phyloP scores from a whole-genome alignment of 2,797 vertebrate genomes.

The Salarias fasciatus region DNA sequence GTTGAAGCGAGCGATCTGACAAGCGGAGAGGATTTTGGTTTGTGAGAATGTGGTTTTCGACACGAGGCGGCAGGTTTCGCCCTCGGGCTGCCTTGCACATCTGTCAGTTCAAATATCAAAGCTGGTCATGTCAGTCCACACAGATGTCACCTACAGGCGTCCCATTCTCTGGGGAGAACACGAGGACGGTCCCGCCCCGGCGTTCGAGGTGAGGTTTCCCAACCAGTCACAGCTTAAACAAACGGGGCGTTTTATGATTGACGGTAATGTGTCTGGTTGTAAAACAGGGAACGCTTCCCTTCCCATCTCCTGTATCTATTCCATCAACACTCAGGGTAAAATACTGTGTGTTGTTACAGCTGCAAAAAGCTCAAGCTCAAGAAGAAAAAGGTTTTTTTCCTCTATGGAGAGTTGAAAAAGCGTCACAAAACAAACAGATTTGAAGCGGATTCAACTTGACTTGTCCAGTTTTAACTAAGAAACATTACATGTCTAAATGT shows the following conservation, averaged over 20 bases:
- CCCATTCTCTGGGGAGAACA: constrained; percentile 27
- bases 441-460: no score
- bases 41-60: constrained; percentile 20
- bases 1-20: constrained; percentile 36
- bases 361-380: not conserved
- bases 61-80: constrained; percentile 36
- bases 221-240: not conserved
- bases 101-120: constrained; percentile 75
- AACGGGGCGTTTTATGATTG: not conserved
- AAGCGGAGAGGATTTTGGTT: constrained; percentile 27
- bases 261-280: no score
- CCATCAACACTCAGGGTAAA: not conserved
- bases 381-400: no score
- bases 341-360: not conserved
- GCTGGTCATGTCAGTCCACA: constrained; percentile 36
- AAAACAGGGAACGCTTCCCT: not conserved
- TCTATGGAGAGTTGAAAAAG: no score
- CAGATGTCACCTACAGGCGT: constrained; percentile 49
- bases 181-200: constrained; percentile 15
- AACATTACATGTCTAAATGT: no score
- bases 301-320: not conserved
- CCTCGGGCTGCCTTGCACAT: constrained; percentile 52
- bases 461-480: no score
- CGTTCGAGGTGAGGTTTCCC: constrained; percentile 22
- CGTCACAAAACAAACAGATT: no score